Base-by-base conservation (phyloP, 2,888 invertebrate genomes). In the Caradrina kadenii region DNA sequence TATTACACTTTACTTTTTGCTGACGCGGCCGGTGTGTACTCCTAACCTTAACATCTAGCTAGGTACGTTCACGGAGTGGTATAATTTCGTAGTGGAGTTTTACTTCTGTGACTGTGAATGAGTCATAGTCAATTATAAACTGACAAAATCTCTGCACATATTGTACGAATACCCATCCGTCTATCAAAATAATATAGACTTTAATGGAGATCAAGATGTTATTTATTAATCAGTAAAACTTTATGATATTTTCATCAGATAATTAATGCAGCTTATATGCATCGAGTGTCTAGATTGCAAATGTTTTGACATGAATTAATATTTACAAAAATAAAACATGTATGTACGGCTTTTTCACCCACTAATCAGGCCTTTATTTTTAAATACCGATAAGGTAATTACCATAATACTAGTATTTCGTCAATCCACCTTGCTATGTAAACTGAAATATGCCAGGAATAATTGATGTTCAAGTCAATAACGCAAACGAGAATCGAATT, bases 111-210 rank as follows among this genome's bases (percentile, higher is more conserved):
- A 42, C 54, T 54, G 56, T 80, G 71, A 76, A 72, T 80, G 77
- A 80, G 66, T 80, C 83, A 80, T 59, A 50, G 60, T 50, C 59
- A 75, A 64, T 61, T 67, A 56, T 63, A 66, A 45, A 60, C n/a
- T 49, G 35, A 35, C 54, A 58, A 59, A 63, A 52, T 42, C 15
- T 22, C 49, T 21, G n/a, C 11, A 53, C 42, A 31, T 21, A 17
- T 55, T 63, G 8, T 48, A 26, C 7, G 21, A 65, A 15, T 35
- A 45, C 17, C 2, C 26, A 4, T 2, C 2, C 4, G 26, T 26
- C 45, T 45, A 22, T 55, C n/a, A 19, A 55, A 21, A 48, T 55
- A 17, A 17, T 4, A 19, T 15, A 17, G 42, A 39, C 10, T 0
- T 2, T 22, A 58, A 17, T 42, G 49, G 45, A 19, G 0, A 15